phyloP scores from a whole-genome alignment of 2,113 vertebrate genomes.

The Orthochromis malagaraziensis region DNA sequence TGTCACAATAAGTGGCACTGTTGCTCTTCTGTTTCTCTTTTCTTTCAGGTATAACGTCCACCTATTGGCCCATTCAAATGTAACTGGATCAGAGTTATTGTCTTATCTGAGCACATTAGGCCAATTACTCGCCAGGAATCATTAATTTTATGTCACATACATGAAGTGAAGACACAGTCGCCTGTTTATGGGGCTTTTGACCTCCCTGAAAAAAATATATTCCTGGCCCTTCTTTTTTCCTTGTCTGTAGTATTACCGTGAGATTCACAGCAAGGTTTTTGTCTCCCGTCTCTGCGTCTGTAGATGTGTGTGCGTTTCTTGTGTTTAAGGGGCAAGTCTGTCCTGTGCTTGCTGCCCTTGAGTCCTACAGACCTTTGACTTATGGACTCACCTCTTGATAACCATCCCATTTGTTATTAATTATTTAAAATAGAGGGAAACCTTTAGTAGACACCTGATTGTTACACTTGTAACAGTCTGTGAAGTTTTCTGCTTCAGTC shows the following conservation, averaged over 20 bases:
- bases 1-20: neutral
- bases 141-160: neutral
- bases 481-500: no score
- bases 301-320: rapidly evolving
- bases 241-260: neutral
- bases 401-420: no score
- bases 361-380: no score
- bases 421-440: no score
- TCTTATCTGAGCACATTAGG: neutral
- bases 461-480: no score
- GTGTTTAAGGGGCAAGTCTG: neutral
- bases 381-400: no score
- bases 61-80: neutral
- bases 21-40: neutral
- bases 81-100: neutral
- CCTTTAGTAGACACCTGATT: no score
- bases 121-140: rapidly evolving
- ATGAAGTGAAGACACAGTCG: neutral
- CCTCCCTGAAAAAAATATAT: neutral
- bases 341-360: no score
- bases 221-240: neutral
- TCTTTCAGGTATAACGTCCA: neutral
- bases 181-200: neutral
- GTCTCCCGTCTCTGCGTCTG: no score
- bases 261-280: neutral